These are phyloP conservation scores for Sandelia bainsii DNA, from an alignment of 2,797 vertebrate genomes.

Conservation along the genomic window DNA sequence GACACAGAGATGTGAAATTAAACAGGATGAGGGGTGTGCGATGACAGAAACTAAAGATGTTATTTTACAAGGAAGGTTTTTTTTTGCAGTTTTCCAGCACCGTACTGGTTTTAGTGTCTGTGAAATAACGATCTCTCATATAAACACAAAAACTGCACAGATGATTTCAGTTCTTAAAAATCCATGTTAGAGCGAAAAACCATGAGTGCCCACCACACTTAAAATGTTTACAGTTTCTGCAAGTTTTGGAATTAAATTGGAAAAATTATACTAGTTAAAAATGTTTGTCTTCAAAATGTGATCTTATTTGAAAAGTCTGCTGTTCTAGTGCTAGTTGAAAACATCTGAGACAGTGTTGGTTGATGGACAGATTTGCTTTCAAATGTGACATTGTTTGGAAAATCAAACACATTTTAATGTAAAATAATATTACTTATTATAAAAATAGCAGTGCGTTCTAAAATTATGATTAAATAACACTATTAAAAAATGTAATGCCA, in stretches of 20 bases:
- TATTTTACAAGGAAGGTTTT: slow-evolving; percentile 35
- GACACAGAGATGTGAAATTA: slow-evolving; percentile 42
- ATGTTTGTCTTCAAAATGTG: too few relatives aligned
- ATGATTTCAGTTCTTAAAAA: background rate
- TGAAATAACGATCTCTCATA: slow-evolving; percentile 25
- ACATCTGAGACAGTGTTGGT: background rate
- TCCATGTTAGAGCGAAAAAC: background rate
- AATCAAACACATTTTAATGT: too few relatives aligned
- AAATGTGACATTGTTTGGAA: too few relatives aligned
- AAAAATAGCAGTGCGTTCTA: too few relatives aligned
- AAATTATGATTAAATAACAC: too few relatives aligned
- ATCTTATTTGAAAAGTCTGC: background rate
- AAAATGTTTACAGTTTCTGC: too few relatives aligned
- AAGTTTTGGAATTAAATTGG: too few relatives aligned
- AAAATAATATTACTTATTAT: too few relatives aligned
- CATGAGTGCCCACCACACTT: background rate
- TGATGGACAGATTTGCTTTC: too few relatives aligned
- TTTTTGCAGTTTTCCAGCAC: slow-evolving; percentile 26
- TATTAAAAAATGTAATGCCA: too few relatives aligned
- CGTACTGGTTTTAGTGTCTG: slow-evolving; percentile 25
- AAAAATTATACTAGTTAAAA: background rate
- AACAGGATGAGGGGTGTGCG: slow-evolving; percentile 48
- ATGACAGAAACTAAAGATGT: slow-evolving; percentile 55
- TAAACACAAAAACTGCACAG: background rate
- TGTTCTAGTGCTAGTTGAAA: background rate